Conservation (phyloP, 2,113 vertebrate species). For the Elephantulus edwardii region DNA sequence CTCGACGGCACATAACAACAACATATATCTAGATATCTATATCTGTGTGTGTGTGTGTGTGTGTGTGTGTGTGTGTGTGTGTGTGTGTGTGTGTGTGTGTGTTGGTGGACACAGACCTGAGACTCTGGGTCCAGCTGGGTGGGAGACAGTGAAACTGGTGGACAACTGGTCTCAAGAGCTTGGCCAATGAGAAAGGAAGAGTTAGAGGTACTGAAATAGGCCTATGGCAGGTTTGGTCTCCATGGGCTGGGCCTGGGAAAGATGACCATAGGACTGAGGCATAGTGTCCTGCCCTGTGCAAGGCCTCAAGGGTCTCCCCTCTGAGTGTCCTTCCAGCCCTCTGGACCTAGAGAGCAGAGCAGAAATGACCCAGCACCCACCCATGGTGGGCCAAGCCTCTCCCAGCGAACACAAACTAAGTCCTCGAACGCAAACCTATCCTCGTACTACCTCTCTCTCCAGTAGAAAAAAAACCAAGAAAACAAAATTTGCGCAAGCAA, state of each 20-base stretch:
- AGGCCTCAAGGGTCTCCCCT: slow-evolving; percentile 53
- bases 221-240: background rate
- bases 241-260: background rate
- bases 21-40: no score
- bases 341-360: background rate
- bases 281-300: background rate
- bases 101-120: no score
- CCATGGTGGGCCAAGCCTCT: background rate
- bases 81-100: no score
- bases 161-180: no score
- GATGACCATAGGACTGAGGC: background rate
- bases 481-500: slow-evolving; percentile 58
- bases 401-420: background rate
- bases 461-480: slow-evolving; percentile 40
- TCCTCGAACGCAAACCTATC: no score
- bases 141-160: background rate
- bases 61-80: no score
- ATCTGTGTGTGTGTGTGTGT: no score
- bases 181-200: background rate
- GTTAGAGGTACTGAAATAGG: background rate
- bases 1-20: no score
- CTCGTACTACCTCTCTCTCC: background rate
- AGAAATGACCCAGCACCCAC: background rate
- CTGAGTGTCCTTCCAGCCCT: slow-evolving; percentile 38
- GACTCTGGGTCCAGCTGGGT: no score